Evolutionary conservation across 2,113 vertebrate species (phyloP).

Genomic region (Natator depressus): DNA sequence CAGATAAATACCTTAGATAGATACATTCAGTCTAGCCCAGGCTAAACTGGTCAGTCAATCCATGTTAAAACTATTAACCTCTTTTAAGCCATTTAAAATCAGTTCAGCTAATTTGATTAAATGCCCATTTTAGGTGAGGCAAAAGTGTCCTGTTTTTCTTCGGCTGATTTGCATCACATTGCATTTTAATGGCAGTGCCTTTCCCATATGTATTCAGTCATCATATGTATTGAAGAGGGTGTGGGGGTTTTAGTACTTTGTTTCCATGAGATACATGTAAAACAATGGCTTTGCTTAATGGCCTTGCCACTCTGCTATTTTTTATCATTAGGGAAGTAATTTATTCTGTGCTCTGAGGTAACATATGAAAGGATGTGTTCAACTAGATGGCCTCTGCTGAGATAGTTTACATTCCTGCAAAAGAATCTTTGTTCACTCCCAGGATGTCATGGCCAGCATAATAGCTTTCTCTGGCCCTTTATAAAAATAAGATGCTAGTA

Average conservation of each 20-base stretch:
- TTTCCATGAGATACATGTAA: background rate
- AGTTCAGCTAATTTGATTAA: background rate
- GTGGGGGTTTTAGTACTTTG: background rate
- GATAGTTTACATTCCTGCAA: background rate
- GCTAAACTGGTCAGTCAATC: background rate
- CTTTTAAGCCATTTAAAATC: background rate
- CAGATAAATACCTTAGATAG: background rate
- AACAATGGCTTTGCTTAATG: background rate
- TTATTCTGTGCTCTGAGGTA: background rate
- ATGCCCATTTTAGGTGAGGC: background rate
- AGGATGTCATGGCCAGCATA: background rate
- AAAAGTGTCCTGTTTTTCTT: background rate
- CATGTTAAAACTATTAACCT: background rate
- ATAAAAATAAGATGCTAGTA: background rate
- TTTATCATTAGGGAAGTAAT: background rate
- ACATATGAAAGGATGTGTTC: background rate
- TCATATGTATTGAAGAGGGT: background rate
- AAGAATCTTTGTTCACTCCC: background rate
- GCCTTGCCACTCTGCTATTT: conserved; percentile 10
- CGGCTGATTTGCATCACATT: background rate
- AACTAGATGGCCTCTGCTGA: background rate
- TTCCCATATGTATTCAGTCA: background rate
- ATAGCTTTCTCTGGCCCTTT: background rate
- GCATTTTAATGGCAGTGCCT: background rate
- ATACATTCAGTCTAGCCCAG: background rate